Evolutionary conservation across 2,888 invertebrate species (phyloP), one percentile per base, ranked within the genome.

Genomic region (Ennomos fuscantarius): DNA sequence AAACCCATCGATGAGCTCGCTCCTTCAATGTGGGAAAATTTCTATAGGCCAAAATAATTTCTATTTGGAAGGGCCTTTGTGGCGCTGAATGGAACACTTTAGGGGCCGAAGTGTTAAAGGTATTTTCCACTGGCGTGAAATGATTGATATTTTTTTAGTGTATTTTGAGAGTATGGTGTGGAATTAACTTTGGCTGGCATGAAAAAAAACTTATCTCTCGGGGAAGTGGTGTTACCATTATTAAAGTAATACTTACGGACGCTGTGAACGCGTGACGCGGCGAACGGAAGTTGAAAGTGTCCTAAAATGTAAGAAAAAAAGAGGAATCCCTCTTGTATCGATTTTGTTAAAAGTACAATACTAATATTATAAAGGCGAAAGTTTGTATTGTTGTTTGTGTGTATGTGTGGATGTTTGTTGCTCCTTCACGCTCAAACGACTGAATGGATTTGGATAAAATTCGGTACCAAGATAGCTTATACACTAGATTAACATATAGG

Each of bases 41-140:
- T 85, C 84, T 82, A 85, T 86, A 81, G 81, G 73, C 49, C 72
- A 79, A 83, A 81, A 84, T 84, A 84, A 86, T 87, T 85, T 76
- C 75, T 76, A 72, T 79, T 81, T 72, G 74, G 68, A 60, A 73
- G 68, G 72, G 73, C 79, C 74, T 83, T 83, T 81, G 80, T 78
- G 60, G 43, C 46, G 41, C 39, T 59, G 52, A 65, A 62, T 55
- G 40, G 60, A 41, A 55, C 60, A 58, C 60, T 63, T 59, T 44
- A 45, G 34, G 58, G 63, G 50, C 58, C 57, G 52, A 58, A 55
- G 54, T 63, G 45, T 45, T 9, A 46, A 49, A 35, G 41, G 55
- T 52, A 62, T 55, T 55, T 55, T 53, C 46, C 53, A 51, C 36
- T 49, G 55, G 49, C 54, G 34, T 54, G 47, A 49, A 52, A 47